These are phyloP conservation scores for Lateolabrax maculatus DNA, from an alignment of 2,797 vertebrate genomes.

Conservation along the genomic window DNA sequence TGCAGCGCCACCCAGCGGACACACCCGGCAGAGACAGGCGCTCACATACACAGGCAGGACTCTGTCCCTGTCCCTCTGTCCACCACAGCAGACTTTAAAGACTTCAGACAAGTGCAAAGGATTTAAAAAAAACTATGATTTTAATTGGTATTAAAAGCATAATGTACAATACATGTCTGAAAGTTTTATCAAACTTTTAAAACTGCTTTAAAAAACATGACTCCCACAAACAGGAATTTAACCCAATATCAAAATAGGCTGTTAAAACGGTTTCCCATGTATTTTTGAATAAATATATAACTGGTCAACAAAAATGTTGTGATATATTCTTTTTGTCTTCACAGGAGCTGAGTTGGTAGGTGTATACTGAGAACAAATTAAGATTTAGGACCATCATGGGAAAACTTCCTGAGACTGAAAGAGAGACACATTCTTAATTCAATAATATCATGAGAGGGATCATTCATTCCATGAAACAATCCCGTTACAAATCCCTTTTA, in stretches of 20 bases:
- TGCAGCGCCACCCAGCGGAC: constrained; percentile 9
- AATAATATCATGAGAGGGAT: background rate
- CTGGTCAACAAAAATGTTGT: background rate
- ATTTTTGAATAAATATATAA: constrained; percentile 32
- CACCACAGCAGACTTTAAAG: background rate
- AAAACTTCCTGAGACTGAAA: constrained; percentile 3
- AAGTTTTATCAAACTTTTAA: constrained; percentile 29
- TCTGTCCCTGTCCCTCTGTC: background rate
- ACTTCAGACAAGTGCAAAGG: background rate
- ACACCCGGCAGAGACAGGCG: background rate
- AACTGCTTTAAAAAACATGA: background rate
- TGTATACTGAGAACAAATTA: background rate
- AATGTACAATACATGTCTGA: constrained; percentile 37
- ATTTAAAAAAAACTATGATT: constrained; percentile 25
- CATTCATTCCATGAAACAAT: background rate
- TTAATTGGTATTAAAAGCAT: constrained; percentile 60
- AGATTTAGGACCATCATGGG: background rate
- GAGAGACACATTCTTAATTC: background rate
- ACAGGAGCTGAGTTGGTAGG: too few relatives aligned
- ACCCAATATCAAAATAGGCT: background rate
- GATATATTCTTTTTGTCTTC: background rate
- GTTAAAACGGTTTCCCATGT: background rate
- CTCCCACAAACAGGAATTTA: constrained; percentile 17
- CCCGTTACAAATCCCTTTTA: background rate
- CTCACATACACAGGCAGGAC: background rate